Evolutionary conservation across 2,113 vertebrate species (phyloP).

Genomic region (Picathartes gymnocephalus): DNA sequence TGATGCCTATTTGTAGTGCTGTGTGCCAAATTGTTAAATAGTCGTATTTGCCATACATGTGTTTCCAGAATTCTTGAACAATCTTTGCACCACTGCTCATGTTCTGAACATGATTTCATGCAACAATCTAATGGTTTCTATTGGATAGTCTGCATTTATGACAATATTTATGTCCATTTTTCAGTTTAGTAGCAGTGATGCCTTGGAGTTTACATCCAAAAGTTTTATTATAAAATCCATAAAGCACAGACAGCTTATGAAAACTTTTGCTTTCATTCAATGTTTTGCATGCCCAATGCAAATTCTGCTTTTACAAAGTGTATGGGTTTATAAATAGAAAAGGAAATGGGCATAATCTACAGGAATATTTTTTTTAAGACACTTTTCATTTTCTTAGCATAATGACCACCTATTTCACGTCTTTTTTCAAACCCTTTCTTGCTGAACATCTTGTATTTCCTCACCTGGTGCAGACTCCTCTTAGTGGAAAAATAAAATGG

Average conservation of each 20-base stretch:
- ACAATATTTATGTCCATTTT: neutral
- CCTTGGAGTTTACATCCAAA: neutral
- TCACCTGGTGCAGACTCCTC: neutral
- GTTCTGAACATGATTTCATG: neutral
- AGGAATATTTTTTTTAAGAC: neutral
- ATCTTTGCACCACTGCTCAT: neutral
- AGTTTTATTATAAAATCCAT: neutral
- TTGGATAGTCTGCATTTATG: neutral
- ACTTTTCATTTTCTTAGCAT: neutral
- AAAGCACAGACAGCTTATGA: neutral
- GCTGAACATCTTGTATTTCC: neutral
- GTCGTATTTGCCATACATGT: neutral
- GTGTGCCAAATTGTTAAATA: neutral
- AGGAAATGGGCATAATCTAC: neutral
- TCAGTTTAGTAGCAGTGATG: neutral
- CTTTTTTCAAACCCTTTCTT: neutral
- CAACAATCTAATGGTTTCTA: neutral
- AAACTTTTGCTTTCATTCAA: neutral
- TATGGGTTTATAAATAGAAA: neutral
- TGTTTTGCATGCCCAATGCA: neutral
- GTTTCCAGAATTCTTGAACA: neutral
- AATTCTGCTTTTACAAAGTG: neutral
- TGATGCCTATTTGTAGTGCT: fast-evolving
- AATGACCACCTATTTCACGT: neutral
- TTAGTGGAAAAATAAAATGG: neutral